Percentiles rank a stretch among this genome's conserved stretches.
Evolutionary conservation across 2,113 vertebrate genomes (phyloP).

Genomic region (Xenus cinereus): DNA sequence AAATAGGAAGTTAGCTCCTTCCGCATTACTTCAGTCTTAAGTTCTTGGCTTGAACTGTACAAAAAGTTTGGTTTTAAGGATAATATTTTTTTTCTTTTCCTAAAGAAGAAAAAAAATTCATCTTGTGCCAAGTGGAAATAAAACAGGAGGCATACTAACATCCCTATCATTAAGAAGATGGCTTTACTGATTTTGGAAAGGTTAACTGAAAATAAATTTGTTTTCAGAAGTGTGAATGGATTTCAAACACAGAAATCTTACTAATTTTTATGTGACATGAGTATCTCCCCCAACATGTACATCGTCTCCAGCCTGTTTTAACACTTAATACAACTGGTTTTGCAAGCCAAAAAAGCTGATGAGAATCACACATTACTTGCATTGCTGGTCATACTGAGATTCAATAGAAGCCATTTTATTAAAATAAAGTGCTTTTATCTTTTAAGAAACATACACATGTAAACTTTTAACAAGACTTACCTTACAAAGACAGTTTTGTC

Average conservation of each 20-base stretch:
- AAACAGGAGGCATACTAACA: background rate
- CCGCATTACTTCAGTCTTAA: background rate
- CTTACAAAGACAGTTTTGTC: background rate
- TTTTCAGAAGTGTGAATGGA: background rate
- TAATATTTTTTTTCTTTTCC: background rate
- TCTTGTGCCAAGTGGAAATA: background rate
- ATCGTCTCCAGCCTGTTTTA: background rate
- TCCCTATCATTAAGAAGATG: background rate
- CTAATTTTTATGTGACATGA: background rate
- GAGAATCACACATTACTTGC: background rate
- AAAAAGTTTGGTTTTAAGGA: background rate
- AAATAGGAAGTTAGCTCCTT: conserved; percentile 3
- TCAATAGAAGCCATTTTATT: background rate
- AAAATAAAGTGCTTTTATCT: background rate
- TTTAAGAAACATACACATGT: background rate
- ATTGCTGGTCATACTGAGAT: background rate
- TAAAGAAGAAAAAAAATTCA: background rate
- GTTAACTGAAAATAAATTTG: background rate
- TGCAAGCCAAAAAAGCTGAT: background rate
- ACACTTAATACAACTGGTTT: background rate
- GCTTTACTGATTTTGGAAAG: background rate
- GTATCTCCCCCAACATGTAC: accelerated
- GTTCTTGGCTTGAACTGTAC: background rate
- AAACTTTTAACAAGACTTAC: background rate
- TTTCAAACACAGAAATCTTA: background rate